Evolutionary conservation across 2,113 vertebrate species (phyloP).

Genomic region (Podarcis muralis): DNA sequence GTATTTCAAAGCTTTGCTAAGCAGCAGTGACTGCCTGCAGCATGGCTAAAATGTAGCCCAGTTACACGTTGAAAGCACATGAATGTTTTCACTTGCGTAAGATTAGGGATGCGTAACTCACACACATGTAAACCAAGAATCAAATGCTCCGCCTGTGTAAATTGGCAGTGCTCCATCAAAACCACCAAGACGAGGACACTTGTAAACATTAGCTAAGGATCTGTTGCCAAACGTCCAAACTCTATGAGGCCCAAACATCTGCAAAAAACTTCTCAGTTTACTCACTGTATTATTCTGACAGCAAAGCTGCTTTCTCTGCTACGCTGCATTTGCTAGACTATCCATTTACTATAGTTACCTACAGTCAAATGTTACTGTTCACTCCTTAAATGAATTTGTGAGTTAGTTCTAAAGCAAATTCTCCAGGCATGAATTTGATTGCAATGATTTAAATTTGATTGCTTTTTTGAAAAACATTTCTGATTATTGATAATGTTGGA

Average conservation of each 20-base stretch:
- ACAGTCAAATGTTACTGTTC: slow-evolving; percentile 56
- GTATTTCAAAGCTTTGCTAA: slow-evolving; percentile 61
- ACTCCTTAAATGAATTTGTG: slow-evolving; percentile 16
- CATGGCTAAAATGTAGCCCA: slow-evolving; percentile 57
- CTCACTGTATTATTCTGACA: slow-evolving; percentile 49
- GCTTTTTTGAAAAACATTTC: slow-evolving; percentile 11
- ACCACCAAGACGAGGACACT: slow-evolving; percentile 51
- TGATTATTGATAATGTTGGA: not conserved
- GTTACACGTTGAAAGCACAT: slow-evolving; percentile 55
- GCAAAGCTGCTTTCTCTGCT: slow-evolving; percentile 57
- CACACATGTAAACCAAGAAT: slow-evolving; percentile 44
- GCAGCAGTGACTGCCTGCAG: slow-evolving; percentile 66
- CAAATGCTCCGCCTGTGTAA: slow-evolving; percentile 57
- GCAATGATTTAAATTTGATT: not conserved
- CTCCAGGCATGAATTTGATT: not conserved
- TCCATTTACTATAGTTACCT: slow-evolving; percentile 24
- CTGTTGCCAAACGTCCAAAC: slow-evolving; percentile 47
- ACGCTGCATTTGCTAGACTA: slow-evolving; percentile 38
- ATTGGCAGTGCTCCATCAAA: slow-evolving; percentile 48
- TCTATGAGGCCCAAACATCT: slow-evolving; percentile 61
- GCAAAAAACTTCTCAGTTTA: slow-evolving; percentile 58
- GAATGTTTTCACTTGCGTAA: slow-evolving; percentile 66
- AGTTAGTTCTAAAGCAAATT: not conserved
- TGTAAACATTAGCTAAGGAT: slow-evolving; percentile 66
- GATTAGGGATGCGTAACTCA: slow-evolving; percentile 61